Evolutionary conservation across 2,113 vertebrate species (phyloP).

Genomic region (Columba janthina): DNA sequence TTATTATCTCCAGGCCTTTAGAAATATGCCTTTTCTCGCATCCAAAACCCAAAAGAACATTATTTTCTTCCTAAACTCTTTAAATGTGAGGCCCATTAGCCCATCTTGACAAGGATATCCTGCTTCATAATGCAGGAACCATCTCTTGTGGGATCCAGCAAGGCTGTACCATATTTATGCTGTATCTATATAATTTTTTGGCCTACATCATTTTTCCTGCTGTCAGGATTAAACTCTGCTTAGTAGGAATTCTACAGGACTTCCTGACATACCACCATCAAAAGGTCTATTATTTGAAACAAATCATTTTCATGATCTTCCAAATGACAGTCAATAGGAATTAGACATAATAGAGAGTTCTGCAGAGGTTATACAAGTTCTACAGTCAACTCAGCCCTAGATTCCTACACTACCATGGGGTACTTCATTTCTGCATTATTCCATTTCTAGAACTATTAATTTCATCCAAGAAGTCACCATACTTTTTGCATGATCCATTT

Average conservation of each 20-base stretch:
- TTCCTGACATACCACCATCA: not conserved
- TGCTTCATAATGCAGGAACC: not conserved
- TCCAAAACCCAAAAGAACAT: not conserved
- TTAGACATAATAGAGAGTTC: not conserved
- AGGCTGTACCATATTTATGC: not conserved
- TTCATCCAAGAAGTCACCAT: not conserved
- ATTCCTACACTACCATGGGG: not conserved
- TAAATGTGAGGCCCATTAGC: not conserved
- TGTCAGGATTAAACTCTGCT: not conserved
- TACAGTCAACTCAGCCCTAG: not conserved
- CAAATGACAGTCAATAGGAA: not conserved
- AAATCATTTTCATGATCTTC: not conserved
- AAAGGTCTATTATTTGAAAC: not conserved
- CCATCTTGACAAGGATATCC: not conserved
- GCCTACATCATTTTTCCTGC: not conserved
- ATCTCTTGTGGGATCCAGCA: not conserved
- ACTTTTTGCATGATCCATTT: not conserved
- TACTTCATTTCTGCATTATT: not conserved
- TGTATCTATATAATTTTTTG: not conserved
- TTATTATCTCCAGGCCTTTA: not conserved
- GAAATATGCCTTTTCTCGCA: not conserved
- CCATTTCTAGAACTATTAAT: not conserved
- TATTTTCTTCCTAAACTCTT: accelerated
- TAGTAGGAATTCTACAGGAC: not conserved
- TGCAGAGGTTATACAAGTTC: not conserved